Conservation (phyloP, 1,140 invertebrate species). For the Papilio xuthus region DNA sequence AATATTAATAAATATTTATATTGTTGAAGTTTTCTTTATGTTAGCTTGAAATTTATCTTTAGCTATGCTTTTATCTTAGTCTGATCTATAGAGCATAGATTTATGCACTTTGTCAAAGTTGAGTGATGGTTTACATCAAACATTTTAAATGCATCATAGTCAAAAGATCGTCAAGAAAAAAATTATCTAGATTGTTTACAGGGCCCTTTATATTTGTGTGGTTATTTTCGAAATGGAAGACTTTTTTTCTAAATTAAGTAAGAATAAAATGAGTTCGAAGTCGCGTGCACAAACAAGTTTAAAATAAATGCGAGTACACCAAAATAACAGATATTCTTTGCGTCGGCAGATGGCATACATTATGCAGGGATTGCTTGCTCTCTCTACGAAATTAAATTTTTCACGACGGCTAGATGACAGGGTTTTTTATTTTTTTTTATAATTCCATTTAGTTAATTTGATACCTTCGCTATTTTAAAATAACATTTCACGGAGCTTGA, state of each 20-base stretch:
- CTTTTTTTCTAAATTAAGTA: too few relatives aligned
- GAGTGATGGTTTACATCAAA: too few relatives aligned
- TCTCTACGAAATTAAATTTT: conserved; percentile 23
- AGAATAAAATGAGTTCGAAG: neutral
- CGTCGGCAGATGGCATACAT: conserved; percentile 7
- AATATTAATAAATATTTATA: neutral
- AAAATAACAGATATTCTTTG: neutral
- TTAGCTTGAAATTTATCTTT: neutral
- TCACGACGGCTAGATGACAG: conserved; percentile 5
- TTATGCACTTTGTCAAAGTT: too few relatives aligned
- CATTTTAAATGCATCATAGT: too few relatives aligned
- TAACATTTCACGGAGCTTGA: neutral
- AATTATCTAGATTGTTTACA: too few relatives aligned
- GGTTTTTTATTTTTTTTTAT: neutral
- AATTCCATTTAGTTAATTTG: conserved; percentile 7
- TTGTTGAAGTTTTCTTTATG: neutral
- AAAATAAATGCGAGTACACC: neutral
- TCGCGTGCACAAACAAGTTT: neutral
- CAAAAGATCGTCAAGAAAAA: too few relatives aligned
- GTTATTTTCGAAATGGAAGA: too few relatives aligned
- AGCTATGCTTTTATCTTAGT: too few relatives aligned
- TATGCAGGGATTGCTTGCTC: conserved; percentile 10
- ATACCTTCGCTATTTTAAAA: neutral
- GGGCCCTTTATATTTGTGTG: too few relatives aligned
- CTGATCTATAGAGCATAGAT: too few relatives aligned